phyloP scores from a whole-genome alignment of 1,140 invertebrate species.

The Eurosta solidaginis region DNA sequence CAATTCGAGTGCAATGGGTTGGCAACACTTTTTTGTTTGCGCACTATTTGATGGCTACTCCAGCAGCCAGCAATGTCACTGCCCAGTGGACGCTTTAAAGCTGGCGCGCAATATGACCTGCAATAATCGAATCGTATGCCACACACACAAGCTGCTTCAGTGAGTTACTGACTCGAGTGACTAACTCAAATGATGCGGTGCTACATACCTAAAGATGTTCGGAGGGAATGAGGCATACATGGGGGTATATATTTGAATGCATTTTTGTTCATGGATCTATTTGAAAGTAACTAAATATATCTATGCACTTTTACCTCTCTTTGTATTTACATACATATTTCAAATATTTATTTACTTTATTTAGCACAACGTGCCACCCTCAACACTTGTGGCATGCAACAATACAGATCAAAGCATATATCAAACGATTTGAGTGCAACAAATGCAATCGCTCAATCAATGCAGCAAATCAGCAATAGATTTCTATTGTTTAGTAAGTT shows the following conservation, averaged over 20 bases:
- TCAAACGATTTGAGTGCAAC: background rate
- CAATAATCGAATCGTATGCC: background rate
- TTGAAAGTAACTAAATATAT: background rate
- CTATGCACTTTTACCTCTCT: background rate
- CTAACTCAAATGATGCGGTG: background rate
- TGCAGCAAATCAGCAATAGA: background rate
- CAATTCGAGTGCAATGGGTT: too few relatives aligned
- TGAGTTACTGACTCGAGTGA: background rate
- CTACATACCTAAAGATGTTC: background rate
- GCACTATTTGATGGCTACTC: background rate
- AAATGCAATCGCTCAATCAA: slow-evolving; percentile 18
- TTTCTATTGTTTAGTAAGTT: slow-evolving; percentile 18
- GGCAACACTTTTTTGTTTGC: background rate
- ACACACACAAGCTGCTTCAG: background rate
- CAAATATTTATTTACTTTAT: background rate
- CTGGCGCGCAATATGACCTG: background rate
- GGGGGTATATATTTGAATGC: background rate
- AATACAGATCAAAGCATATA: background rate
- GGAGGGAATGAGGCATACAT: background rate
- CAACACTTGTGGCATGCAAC: slow-evolving; percentile 12
- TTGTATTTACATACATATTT: background rate
- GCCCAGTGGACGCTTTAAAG: background rate
- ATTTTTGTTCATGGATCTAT: background rate
- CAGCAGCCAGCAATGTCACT: background rate
- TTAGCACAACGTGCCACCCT: background rate